A percentile compares a stretch with the other conserved stretches of the same genome.
phyloP scores from a whole-genome alignment of 2,113 vertebrate genomes.

The Thermophis baileyi region DNA sequence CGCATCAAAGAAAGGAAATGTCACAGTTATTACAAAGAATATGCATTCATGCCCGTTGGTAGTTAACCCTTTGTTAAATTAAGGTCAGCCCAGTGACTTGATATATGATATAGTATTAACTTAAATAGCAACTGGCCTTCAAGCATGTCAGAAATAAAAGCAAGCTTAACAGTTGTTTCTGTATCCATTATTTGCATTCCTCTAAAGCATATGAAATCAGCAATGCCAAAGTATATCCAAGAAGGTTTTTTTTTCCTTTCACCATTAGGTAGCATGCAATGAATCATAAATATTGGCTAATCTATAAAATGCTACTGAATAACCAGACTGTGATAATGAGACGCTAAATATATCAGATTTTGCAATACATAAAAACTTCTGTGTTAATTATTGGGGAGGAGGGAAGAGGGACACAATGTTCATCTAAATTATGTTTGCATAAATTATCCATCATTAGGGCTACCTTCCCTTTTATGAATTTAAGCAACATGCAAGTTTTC shows the following conservation, averaged over 20 bases:
- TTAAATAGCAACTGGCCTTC: not conserved
- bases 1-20: not conserved
- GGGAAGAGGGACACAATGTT: not conserved
- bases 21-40: not conserved
- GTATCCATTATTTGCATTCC: not conserved
- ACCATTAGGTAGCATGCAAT: not conserved
- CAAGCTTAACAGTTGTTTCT: not conserved
- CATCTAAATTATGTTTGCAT: not conserved
- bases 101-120: not conserved
- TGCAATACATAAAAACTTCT: not conserved
- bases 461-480: not conserved
- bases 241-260: not conserved
- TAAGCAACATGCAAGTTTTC: not conserved
- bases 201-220: not conserved
- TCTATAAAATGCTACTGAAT: not conserved
- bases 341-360: not conserved
- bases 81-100: not conserved
- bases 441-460: not conserved
- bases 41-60: not conserved
- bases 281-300: not conserved
- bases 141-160: not conserved
- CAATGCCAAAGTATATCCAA: not conserved
- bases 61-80: slow-evolving; percentile 2
- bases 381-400: not conserved
- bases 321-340: not conserved